Evolutionary conservation across 2,888 invertebrate species (phyloP), one percentile per base, ranked within the genome.

Genomic region (Micoletzkya japonica): DNA sequence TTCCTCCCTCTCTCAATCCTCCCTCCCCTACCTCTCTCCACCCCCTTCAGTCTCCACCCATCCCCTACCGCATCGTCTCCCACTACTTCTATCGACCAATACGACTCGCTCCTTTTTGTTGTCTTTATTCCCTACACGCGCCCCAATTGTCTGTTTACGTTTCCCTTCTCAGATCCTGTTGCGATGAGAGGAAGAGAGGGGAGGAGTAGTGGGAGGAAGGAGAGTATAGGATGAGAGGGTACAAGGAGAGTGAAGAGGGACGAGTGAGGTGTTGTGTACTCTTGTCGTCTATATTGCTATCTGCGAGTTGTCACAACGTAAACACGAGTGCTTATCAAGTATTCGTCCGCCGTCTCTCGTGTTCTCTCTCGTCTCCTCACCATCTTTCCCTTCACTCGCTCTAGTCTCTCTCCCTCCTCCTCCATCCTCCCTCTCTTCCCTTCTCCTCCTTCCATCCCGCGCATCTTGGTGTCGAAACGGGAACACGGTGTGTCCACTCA

Each of bases 71-170:
- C 26, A 17, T 56, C 14, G 17, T 56, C 26, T 56, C 26, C 17
- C 26, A 24, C 17, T n/a, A 44, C 44, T 20, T n/a, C 14, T 20
- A 44, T 44, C 44, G 44, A n/a, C 44, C 44, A 20, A 44, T 44
- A n/a, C 14, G n/a, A 44, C 1, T 44, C 44, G 14, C 44, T 44
- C n/a, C n/a, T n/a, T n/a, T n/a, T n/a, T n/a, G n/a, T n/a, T n/a
- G n/a, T n/a, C n/a, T n/a, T n/a, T n/a, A n/a, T 14, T 44, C n/a
- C 39, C 26, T 39, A 20, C 44, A 20, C 20, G 26, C 30, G 26
- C 24, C 60, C 44, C 60, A 28, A 14, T 6, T 52, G 28, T 14
- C 59, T 60, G 60, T 60, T 60, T 60, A 60, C 60, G 60, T 60
- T 44, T 60, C 39, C 58, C 24, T 24, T 59, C 59, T 59, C 36